These are phyloP conservation scores for Pontoporia blainvillei DNA, from an alignment of 2,113 vertebrate genomes.

Conservation along the genomic window DNA sequence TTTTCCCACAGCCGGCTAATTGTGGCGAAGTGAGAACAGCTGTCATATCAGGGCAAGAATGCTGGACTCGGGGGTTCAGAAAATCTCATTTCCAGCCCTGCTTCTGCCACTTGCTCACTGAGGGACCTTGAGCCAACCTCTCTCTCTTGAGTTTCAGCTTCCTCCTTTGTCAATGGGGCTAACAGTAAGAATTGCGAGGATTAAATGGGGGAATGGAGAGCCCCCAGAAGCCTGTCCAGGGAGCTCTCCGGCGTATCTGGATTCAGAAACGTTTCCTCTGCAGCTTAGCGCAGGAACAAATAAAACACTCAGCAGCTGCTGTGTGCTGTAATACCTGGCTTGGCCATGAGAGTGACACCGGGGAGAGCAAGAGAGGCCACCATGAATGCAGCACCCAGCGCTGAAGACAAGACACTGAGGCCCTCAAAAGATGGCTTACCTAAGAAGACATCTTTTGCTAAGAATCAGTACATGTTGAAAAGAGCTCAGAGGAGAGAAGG, in stretches of 20 bases:
- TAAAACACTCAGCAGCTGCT: background rate
- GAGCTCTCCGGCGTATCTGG: background rate
- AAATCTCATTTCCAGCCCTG: background rate
- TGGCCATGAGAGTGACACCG: background rate
- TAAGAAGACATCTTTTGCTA: background rate
- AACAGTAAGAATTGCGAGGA: background rate
- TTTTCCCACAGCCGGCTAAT: slow-evolving; percentile 15
- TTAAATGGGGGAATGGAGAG: accelerated
- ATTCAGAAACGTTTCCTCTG: background rate
- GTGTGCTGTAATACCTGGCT: background rate
- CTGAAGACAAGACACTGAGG: background rate
- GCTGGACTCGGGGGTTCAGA: background rate
- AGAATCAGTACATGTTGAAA: background rate
- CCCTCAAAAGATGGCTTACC: background rate
- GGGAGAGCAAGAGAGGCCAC: background rate
- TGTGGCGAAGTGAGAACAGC: slow-evolving; percentile 6
- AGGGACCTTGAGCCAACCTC: background rate
- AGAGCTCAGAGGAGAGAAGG: background rate
- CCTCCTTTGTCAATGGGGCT: background rate
- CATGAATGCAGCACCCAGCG: accelerated
- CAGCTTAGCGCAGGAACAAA: background rate
- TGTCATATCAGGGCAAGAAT: background rate
- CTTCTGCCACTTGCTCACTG: background rate
- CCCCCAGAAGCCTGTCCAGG: background rate
- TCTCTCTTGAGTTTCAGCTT: background rate